Evolutionary conservation across 35 echinoderm and acorn worm genomes (phyloP).

Genomic region (Apostichopus parvimensis): DNA sequence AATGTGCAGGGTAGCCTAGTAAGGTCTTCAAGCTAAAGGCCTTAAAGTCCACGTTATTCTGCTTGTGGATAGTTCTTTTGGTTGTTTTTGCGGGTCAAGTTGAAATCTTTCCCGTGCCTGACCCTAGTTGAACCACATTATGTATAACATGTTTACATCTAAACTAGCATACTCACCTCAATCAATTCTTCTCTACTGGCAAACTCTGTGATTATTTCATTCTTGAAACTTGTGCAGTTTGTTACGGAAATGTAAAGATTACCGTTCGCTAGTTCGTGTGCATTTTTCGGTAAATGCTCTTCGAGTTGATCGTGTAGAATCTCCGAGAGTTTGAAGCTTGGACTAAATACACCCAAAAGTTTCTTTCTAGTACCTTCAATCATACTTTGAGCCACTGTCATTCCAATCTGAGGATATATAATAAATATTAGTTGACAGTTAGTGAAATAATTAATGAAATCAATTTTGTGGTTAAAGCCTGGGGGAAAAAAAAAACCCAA

Average conservation of each 20-base stretch:
- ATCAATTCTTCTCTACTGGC: background rate
- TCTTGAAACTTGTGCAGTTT: background rate
- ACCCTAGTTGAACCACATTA: too few species aligned
- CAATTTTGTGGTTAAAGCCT: too few species aligned
- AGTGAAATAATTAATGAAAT: too few species aligned
- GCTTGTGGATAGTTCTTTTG: too few species aligned
- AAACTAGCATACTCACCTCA: conserved; percentile 7
- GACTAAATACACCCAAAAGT: conserved; percentile 3
- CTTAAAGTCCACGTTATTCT: too few species aligned
- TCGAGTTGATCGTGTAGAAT: background rate
- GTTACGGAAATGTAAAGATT: conserved; percentile 28
- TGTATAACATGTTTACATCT: too few species aligned
- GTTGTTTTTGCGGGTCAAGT: too few species aligned
- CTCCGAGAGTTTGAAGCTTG: conserved; percentile 1
- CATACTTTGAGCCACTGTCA: conserved; percentile 12
- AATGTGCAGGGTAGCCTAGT: too few species aligned
- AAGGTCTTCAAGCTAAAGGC: too few species aligned
- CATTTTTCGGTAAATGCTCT: conserved; percentile 13
- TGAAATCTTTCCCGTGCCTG: too few species aligned
- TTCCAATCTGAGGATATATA: conserved; percentile 13
- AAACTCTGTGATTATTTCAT: conserved; percentile 27
- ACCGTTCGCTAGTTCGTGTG: conserved; percentile 20
- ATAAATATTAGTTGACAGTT: too few species aligned
- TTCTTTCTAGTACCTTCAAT: background rate
- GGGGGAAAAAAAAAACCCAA: too few species aligned